phyloP scores from a whole-genome alignment of 2,797 vertebrate species.

The Scleropages formosus region DNA sequence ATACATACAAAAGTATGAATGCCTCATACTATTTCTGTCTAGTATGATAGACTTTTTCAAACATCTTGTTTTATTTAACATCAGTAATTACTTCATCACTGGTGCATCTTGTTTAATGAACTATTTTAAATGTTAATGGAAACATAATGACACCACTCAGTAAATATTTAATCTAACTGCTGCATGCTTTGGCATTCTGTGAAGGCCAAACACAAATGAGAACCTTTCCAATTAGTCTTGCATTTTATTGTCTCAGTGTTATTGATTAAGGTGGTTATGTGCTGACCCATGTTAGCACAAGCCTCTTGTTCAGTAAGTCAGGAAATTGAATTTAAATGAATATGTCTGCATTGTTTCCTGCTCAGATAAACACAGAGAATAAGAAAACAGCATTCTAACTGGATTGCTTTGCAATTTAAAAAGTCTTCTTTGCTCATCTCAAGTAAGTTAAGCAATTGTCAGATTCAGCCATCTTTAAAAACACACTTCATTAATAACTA shows the following conservation, averaged over 20 bases:
- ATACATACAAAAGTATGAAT: conserved; percentile 36
- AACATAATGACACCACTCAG: conserved; percentile 67
- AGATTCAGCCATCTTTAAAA: background rate
- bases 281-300: conserved; percentile 49
- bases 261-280: conserved; percentile 52
- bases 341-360: conserved; percentile 37
- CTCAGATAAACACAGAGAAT: background rate
- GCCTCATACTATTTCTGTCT: background rate
- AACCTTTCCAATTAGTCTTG: conserved; percentile 57
- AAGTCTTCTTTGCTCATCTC: background rate
- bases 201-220: conserved; percentile 48
- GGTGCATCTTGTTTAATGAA: conserved; percentile 74
- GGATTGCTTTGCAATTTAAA: background rate
- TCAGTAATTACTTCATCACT: conserved; percentile 65
- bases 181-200: conserved; percentile 64
- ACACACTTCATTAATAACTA: background rate
- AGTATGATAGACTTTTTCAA: conserved; percentile 47
- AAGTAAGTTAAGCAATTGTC: background rate
- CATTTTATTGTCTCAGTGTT: conserved; percentile 39
- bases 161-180: conserved; percentile 74
- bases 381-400: background rate
- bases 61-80: conserved; percentile 67
- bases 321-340: conserved; percentile 41
- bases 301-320: conserved; percentile 42
- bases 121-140: conserved; percentile 76